Evolutionary conservation across 2,113 vertebrate genomes (phyloP), one percentile per base, ranked within the genome.

Genomic region (Cygnus buccinator): DNA sequence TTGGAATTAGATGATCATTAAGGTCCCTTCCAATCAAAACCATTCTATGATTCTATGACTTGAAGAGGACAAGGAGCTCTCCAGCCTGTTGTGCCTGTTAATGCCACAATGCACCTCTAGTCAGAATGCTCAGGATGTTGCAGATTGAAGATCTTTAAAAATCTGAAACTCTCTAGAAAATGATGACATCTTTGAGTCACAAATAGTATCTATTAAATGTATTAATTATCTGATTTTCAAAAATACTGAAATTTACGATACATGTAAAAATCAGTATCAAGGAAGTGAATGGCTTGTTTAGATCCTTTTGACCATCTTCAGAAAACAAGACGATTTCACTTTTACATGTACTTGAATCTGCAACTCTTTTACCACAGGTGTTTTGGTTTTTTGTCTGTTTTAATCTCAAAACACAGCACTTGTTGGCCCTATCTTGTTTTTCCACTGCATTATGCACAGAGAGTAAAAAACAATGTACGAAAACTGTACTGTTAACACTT

Each of bases 61-160:
- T 28, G 13, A 5, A 75, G 0, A 68, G 26, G 72, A 3, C 0
- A 0, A 66, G 76, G 80, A 58, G n/a, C 1, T 2, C 8, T 68
- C 65, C 35, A 5, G 35, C 10, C 50, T 58, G 12, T 25, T 58
- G 18, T 18, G 17, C 5, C 9, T 44, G 16, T 35, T 58, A 0
- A 1, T 13, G 55, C 11, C 7, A 71, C 81, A 76, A 59, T 2
- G 1, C 23, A 23, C 11, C 41, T 75, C 26, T n/a, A 62, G 10
- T 46, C 46, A 63, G 18, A 11, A 75, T 8, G 14, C 3, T 61
- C 16, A 50, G 6, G 12, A 70, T 80, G 12, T 3, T 66, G 41
- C 4, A 62, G 29, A 90, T 0, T 54, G n/a, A 4, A 79, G 11
- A 11, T 10, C 71, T 5, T 9, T 41, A 52, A 46, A 91, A 43